Conservation (phyloP, 2,888 invertebrate species). For the Hirtodrosophila trivittata region DNA sequence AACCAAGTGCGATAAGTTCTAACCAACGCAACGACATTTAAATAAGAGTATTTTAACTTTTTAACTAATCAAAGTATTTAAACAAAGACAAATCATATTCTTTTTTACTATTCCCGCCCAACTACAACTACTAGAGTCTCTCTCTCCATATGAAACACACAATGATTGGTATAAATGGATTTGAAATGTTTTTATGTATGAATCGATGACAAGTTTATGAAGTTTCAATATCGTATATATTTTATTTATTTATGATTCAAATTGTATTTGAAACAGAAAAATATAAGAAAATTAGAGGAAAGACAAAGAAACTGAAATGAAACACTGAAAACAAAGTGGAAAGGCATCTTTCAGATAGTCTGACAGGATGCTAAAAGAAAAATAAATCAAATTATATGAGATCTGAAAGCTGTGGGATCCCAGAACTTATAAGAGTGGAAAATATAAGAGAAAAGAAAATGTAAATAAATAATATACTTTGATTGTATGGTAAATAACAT, state of each 20-base stretch:
- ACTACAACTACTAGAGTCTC: too few relatives aligned
- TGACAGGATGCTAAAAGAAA: too few relatives aligned
- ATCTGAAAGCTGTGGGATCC: too few relatives aligned
- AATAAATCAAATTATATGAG: too few relatives aligned
- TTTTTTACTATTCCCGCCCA: too few relatives aligned
- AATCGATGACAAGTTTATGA: constrained; percentile 28
- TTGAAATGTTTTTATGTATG: constrained; percentile 24
- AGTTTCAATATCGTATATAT: constrained; percentile 10
- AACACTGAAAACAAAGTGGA: background rate
- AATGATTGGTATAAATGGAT: constrained; percentile 24
- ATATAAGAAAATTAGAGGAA: background rate
- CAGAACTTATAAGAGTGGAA: too few relatives aligned
- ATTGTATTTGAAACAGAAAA: constrained; percentile 1
- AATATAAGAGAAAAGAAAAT: constrained; percentile 7
- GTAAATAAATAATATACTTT: constrained; percentile 37
- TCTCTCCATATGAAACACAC: constrained; percentile 24
- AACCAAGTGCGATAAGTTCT: background rate
- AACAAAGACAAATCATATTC: too few relatives aligned
- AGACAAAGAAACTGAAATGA: constrained; percentile 1
- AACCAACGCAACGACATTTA: too few relatives aligned
- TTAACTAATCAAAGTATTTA: too few relatives aligned
- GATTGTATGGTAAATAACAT: constrained; percentile 59
- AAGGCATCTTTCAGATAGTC: background rate
- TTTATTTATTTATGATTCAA: constrained; percentile 42
- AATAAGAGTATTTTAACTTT: too few relatives aligned